Base-by-base conservation (phyloP, 2,888 invertebrate genomes). In the Spisula solida region DNA sequence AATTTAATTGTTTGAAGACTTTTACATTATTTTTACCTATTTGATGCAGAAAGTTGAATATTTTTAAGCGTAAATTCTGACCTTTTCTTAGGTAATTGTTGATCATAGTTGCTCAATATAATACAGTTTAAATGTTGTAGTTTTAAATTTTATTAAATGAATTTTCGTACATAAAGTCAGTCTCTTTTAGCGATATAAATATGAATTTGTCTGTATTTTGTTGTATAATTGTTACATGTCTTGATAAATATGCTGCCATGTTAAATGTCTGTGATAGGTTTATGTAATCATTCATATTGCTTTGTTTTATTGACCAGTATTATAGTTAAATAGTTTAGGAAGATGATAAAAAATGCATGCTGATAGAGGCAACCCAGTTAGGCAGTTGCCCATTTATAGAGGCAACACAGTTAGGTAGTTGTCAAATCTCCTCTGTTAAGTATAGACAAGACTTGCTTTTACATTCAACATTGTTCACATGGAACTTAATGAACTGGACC, bases 141-240 rank as follows among this genome's bases (percentile, higher is more conserved):
- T n/a, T n/a, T 25, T 66, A 51, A 51, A 66, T 66, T 66, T 66
- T 66, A 66, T 66, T n/a, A 66, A 56, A 56, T 20, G 18, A 56
- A 66, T 66, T 5, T 66, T 66, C 25, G 25, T 25, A 66, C n/a
- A 25, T 25, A n/a, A 56, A 66, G 25, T 66, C 60, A 66, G 8
- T n/a, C 1, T n/a, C 10, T 25, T 25, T 2, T 25, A n/a, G 60
- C 25, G 60, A 66, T 56, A 56, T 18, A 56, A 56, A 56, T 18
- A 55, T 55, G 1, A 55, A 56, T n/a, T n/a, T 18, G 56, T 25
- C 60, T 1, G 12, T 66, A 66, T 25, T 25, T 25, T 66, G 25
- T 66, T 66, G 25, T 25, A 66, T 25, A 25, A 6, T 66, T 25
- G 10, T 41, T 41, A 41, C 8, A 41, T 41, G 25, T 25, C 5